Conservation (phyloP, 2,888 invertebrate genomes). For the Ditula angustiorana region DNA sequence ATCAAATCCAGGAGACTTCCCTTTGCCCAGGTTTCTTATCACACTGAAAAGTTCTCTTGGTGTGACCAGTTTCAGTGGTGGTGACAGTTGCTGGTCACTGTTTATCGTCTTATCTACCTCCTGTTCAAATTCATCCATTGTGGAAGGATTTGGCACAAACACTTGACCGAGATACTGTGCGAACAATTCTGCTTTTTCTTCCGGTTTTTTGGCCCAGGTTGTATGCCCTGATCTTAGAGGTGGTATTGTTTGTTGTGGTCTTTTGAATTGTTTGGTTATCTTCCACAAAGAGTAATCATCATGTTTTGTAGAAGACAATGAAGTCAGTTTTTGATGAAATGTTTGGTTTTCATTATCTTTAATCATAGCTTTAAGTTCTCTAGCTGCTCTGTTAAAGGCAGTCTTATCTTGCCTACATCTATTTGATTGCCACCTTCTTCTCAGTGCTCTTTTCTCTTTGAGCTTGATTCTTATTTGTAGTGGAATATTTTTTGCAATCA, state of each 20-base stretch:
- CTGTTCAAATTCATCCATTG: neutral
- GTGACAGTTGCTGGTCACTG: neutral
- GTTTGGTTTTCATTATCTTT: neutral
- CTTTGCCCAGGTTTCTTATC: neutral
- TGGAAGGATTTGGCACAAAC: neutral
- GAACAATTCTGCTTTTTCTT: neutral
- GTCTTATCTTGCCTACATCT: too few species aligned
- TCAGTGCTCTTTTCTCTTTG: too few species aligned
- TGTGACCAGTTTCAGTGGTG: neutral
- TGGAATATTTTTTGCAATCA: too few species aligned
- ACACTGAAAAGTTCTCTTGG: neutral
- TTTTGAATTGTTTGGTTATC: neutral
- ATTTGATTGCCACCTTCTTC: too few species aligned
- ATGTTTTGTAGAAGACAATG: neutral
- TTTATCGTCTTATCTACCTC: neutral
- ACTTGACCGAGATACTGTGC: neutral
- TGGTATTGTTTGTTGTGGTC: too few species aligned
- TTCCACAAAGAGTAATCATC: neutral
- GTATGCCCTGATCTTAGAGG: neutral
- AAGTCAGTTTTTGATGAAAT: neutral
- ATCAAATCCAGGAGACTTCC: slow-evolving; percentile 46
- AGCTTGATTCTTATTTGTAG: too few species aligned
- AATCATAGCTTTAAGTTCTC: neutral
- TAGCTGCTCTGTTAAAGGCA: too few species aligned
- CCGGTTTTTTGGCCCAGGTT: neutral